Base-by-base conservation (phyloP, 2,113 vertebrate genomes). In the Myotis davidii region DNA sequence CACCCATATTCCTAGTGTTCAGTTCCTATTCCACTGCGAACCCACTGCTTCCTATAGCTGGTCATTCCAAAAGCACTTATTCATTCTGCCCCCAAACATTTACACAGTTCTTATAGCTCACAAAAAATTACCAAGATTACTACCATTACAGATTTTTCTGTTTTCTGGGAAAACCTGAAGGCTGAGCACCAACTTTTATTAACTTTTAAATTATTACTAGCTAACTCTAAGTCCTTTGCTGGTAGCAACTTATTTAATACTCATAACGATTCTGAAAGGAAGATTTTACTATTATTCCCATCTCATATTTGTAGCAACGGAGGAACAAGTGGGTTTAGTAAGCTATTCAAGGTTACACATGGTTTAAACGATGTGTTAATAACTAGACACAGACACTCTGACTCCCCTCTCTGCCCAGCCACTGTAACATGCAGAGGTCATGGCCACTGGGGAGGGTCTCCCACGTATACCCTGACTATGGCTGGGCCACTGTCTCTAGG, bases 111-210 rank as follows among this genome's bases (percentile, higher is more conserved):
- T 59, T 85, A 2, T 23, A 54, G 27, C 42, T 10, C 39, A 37
- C 50, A 77, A 34, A 81, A 70, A 48, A 7, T 45, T 61, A 37
- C 27, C 23, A 88, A 6, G 29, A 56, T 76, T 70, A 84, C 29
- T 42, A 64, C 16, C n/a, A 29, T 45, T 64, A 64, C 23, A 59
- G 52, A 34, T 74, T 82, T 95, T 92, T 89, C 42, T 64, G 27
- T 34, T 87, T n/a, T 3, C 21, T 34, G 2, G 52, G 34, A 59
- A 95, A 95, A 70, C 21, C 9, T 56, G 14, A 73, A 54, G 25
- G 29, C 37, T 77, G 37, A 78, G 61, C 52, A n/a, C 56, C 37
- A 86, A 85, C 32, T 74, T 48, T 45, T 10, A 52, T 70, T 78
- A 78, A 32, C 4, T 34, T 87, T 83, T 12, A 61, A 73, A 73